Conservation (phyloP, 1,140 invertebrate genomes). For the Palaemon carinicauda region DNA sequence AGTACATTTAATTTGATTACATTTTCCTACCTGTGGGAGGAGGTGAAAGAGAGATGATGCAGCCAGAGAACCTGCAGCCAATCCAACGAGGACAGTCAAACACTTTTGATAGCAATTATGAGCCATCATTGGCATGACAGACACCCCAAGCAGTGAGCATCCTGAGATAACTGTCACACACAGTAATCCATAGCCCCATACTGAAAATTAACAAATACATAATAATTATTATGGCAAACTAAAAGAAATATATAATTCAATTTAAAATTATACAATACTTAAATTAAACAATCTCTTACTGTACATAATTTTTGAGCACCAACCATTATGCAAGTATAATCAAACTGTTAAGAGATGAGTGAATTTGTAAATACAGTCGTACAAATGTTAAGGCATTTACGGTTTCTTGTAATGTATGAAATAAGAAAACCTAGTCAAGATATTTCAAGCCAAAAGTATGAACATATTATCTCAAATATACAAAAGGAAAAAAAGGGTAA, state of each 20-base stretch:
- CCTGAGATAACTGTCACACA: constrained; percentile 73
- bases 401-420: no score
- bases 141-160: constrained; percentile 71
- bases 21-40: constrained; percentile 70
- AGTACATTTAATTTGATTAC: not conserved
- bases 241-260: no score
- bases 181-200: constrained; percentile 72
- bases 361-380: no score
- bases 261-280: no score
- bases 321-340: no score
- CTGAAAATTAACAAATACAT: constrained; percentile 62
- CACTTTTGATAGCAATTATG: constrained; percentile 69
- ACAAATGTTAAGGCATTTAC: no score
- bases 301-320: not conserved
- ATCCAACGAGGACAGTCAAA: constrained; percentile 72
- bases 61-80: constrained; percentile 74
- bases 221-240: not conserved
- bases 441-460: no score
- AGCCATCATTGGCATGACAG: constrained; percentile 72
- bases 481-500: no score
- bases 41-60: constrained; percentile 74
- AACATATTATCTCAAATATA: no score
- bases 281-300: no score
- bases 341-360: no score
- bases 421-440: no score